Conservation (phyloP, 2,797 vertebrate species). For the Podarcis siculus region DNA sequence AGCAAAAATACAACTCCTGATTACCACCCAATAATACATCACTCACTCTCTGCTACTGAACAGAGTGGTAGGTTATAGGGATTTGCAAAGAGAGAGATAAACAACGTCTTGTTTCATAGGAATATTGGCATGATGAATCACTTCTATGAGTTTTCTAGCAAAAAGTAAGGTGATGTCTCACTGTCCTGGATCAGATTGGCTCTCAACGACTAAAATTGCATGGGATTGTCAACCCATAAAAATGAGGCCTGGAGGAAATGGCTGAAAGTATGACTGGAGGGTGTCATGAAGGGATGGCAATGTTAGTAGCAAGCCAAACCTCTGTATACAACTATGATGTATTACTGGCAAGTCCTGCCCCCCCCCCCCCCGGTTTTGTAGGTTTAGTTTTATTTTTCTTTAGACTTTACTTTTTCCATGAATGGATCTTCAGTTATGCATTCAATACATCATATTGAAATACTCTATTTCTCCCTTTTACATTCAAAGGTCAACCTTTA, state of each 20-base stretch:
- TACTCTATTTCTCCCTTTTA: conserved; percentile 50
- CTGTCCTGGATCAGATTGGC: neutral
- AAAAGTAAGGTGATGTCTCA: neutral
- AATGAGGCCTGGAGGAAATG: neutral
- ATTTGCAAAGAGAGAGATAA: neutral
- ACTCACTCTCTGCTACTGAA: no score
- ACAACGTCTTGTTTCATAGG: neutral
- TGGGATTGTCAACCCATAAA: neutral
- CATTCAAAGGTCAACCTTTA: conserved; percentile 49
- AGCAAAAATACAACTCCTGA: no score
- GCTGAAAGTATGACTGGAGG: neutral
- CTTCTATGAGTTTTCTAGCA: neutral
- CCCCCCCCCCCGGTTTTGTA: neutral
- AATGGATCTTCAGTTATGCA: conserved; percentile 52
- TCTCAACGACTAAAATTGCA: neutral
- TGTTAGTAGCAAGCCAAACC: neutral
- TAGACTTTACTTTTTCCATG: conserved; percentile 15
- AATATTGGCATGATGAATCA: neutral
- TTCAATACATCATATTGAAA: conserved; percentile 40
- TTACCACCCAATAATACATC: no score
- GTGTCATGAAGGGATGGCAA: neutral
- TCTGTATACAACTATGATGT: neutral
- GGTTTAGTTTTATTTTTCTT: conserved; percentile 25
- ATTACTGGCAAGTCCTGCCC: neutral
- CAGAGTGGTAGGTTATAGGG: neutral